Base-by-base conservation (phyloP, 2,888 invertebrate genomes). In the Drosophila paramelanica region DNA sequence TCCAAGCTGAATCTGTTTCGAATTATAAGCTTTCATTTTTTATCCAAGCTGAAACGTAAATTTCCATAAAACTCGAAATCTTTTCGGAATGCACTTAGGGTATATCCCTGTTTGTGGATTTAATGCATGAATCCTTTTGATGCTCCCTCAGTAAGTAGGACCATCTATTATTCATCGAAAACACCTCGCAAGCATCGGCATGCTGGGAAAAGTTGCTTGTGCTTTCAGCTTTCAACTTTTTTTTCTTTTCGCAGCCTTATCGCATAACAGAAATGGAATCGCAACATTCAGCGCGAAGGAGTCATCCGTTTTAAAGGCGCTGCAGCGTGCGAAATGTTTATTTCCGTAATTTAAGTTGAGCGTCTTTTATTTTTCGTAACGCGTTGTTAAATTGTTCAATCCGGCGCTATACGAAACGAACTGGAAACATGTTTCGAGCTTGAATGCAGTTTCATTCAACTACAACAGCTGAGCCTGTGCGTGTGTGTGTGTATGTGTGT, bases 271-370 rank as follows among this genome's bases (percentile, higher is more conserved):
- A 45, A 70, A 79, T 69, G 68, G 67, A 74, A 66, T 70, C 65
- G 65, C 55, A 41, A 14, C n/a, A 38, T 41, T 31, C 25, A 25
- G 38, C 10, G 50, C 33, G 14, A 46, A 47, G 51, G 36, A 65
- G 49, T 53, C 66, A 38, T 20, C 27, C 65, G 31, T 55, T 71
- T 84, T 84, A 76, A 83, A 81, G 85, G 52, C 73, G 68, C 60
- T 81, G 81, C 83, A 82, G 77, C 80, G 70, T 73, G 73, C 65
- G 70, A 77, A 81, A 77, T 78, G 69, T 74, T 70, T 77, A 75
- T 87, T 89, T 89, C 74, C 84, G 66, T 77, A 67, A 83, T 77
- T 77, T 83, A 68, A 84, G 75, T 87, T 68, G 62, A 73, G 71
- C 74, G 57, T 50, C 64, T 58, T 58, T 58, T 68, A 50, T 58